Base-by-base conservation (phyloP, 2,797 vertebrate species). In the Pelobates cultripes region DNA sequence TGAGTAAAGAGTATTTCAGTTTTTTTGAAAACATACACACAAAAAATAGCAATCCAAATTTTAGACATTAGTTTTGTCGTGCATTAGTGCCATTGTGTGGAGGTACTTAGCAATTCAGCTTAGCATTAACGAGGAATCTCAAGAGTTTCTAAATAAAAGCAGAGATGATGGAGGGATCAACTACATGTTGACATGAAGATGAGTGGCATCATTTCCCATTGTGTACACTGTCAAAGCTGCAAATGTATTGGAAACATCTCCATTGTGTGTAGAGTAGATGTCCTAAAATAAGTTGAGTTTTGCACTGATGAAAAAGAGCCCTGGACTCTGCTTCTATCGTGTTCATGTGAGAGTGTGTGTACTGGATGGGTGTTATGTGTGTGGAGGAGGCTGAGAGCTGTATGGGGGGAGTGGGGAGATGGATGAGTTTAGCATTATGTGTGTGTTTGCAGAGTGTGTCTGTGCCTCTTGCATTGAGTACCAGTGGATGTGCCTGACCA, bases 61-160 rank as follows among this genome's bases (percentile, higher is more conserved):
- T 57, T 4, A 57, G 55, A 57, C 13, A 57, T 57, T 57, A 28
- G 77, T 61, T 63, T 14, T 43, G 28, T 28, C 28, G 28, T 71
- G 41, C 55, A 71, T 78, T 71, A 71, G 55, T 40, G 57, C 12
- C 12, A 28, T 71, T 79, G 43, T 42, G 44, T 76, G 10, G 64
- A 47, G 67, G 57, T 53, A 66, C 6, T 15, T 51, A 64, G 40
- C 45, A 41, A 53, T 17, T 8, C 61, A 42, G 51, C 47, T 43
- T 40, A 57, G 14, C 5, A 40, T 10, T 64, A 7, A 13, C 3
- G 8, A 77, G 64, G 53, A 64, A 60, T 70, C 40, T 77, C 17
- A 57, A 77, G 75, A 69, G 75, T 70, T 43, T 15, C 13, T 69
- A 17, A 14, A 77, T 69, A 17, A 14, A 77, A 69, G 75, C 53